Evolutionary conservation across 2,797 vertebrate genomes (phyloP).

Genomic region (Chaetophractus vellerosus): DNA sequence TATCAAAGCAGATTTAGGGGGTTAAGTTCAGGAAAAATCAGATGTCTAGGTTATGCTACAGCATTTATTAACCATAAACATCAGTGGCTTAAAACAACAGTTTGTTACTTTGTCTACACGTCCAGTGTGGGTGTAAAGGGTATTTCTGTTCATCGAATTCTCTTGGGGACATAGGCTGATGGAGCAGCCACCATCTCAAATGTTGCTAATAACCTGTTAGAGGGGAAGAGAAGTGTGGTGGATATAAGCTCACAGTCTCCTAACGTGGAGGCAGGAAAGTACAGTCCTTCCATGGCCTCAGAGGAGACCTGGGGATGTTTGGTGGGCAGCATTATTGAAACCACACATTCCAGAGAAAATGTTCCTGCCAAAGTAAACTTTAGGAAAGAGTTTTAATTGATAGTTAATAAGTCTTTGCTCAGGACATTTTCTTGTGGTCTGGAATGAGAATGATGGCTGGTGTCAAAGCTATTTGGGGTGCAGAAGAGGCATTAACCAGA

Average conservation of each 20-base stretch:
- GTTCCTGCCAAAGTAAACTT: background rate
- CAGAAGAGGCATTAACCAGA: background rate
- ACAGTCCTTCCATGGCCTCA: too few relatives aligned
- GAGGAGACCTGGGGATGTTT: too few relatives aligned
- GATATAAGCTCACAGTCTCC: too few relatives aligned
- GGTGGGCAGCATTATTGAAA: background rate
- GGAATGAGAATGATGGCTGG: background rate
- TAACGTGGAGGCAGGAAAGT: rapidly evolving
- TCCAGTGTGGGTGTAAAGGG: background rate
- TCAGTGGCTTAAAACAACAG: background rate
- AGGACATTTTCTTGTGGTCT: background rate
- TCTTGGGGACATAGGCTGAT: background rate
- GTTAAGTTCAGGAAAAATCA: background rate
- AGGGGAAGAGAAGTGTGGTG: background rate
- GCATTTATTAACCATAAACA: background rate
- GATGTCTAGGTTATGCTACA: background rate
- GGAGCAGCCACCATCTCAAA: background rate
- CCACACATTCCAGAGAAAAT: background rate
- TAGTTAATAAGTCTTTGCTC: background rate
- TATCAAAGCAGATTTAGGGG: background rate
- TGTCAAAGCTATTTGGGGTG: background rate
- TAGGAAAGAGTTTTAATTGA: background rate
- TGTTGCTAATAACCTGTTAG: background rate
- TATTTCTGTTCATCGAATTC: background rate
- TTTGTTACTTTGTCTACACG: background rate